phyloP scores from a whole-genome alignment of 2,113 vertebrate species.

The Ondatra zibethicus region DNA sequence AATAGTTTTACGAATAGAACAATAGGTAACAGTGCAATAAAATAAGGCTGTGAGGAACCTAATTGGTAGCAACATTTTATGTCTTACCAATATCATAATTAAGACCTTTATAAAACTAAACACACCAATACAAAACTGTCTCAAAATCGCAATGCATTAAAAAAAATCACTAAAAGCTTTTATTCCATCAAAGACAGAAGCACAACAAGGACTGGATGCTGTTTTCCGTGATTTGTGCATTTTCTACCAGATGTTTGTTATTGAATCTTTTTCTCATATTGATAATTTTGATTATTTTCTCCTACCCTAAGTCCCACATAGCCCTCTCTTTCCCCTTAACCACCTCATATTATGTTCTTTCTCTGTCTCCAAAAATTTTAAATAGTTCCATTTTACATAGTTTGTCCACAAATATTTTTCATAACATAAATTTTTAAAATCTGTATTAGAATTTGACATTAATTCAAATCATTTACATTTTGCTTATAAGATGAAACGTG shows the following conservation, averaged over 20 bases:
- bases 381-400: neutral
- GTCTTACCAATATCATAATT: constrained; percentile 62
- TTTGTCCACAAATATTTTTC: neutral
- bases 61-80: constrained; percentile 28
- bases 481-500: neutral
- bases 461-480: neutral
- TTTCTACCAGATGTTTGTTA: neutral
- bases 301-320: neutral
- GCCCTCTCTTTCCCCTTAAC: neutral
- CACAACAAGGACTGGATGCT: neutral
- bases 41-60: neutral
- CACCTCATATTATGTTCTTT: neutral
- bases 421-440: constrained; percentile 2
- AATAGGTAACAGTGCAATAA: neutral
- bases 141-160: neutral
- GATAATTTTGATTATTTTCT: neutral
- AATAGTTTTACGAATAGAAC: neutral
- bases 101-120: constrained; percentile 64
- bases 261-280: neutral
- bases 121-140: constrained; percentile 44
- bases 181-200: neutral
- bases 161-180: neutral
- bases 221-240: neutral
- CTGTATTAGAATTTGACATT: neutral
- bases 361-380: neutral